Conservation (phyloP, 1,140 invertebrate genomes). For the Aricia agestis region DNA sequence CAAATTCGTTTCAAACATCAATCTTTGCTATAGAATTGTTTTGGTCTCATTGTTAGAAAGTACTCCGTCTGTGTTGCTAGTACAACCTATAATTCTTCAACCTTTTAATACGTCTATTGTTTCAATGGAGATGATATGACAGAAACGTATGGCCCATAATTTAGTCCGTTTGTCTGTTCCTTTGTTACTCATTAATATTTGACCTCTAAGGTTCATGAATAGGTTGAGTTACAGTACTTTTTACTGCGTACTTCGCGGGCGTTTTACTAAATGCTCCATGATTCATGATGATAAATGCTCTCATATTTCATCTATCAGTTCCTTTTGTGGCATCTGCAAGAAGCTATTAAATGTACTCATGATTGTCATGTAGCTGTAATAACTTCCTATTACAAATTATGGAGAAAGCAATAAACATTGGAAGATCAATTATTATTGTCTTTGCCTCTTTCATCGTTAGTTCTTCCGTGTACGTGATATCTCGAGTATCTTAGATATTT, state of each 20-base stretch:
- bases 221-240: neutral
- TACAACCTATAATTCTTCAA: slow-evolving; percentile 19
- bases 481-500: neutral
- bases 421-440: neutral
- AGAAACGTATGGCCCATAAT: slow-evolving; percentile 18
- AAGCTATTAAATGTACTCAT: neutral
- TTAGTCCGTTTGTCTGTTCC: slow-evolving; percentile 1
- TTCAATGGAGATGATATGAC: slow-evolving; percentile 22
- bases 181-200: slow-evolving; percentile 6
- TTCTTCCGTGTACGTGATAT: neutral
- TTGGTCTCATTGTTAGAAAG: slow-evolving; percentile 52
- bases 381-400: slow-evolving; percentile 13
- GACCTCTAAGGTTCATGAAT: slow-evolving; percentile 4
- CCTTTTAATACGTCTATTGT: slow-evolving; percentile 29
- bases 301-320: neutral
- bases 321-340: neutral
- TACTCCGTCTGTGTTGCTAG: slow-evolving; percentile 19
- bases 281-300: too few species aligned
- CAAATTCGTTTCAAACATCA: slow-evolving; percentile 59
- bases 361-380: slow-evolving; percentile 10
- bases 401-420: slow-evolving; percentile 9
- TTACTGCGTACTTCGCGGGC: neutral
- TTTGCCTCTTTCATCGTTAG: neutral
- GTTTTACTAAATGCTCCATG: neutral
- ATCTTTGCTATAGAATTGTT: slow-evolving; percentile 48